Conservation (phyloP, 2,888 invertebrate species). For the Resseliella maxima region DNA sequence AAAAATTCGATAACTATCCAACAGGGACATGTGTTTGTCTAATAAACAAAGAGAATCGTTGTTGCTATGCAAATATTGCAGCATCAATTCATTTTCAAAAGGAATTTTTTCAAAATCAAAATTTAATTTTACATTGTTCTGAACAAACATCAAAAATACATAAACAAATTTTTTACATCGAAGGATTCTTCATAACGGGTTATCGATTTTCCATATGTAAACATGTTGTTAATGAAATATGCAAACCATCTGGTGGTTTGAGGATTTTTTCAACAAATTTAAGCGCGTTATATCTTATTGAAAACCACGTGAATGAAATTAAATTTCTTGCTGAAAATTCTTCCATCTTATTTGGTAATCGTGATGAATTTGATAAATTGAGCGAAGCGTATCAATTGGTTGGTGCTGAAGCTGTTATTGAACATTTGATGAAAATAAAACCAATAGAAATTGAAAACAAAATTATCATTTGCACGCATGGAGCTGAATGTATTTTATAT, state of each 20-base stretch:
- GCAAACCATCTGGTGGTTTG: constrained; percentile 62
- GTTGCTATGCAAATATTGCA: constrained; percentile 70
- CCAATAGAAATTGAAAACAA: not conserved
- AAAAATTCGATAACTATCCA: constrained; percentile 63
- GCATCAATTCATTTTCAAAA: constrained; percentile 68
- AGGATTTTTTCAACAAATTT: constrained; percentile 70
- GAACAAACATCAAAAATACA: not conserved
- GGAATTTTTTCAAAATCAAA: constrained; percentile 60
- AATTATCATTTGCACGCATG: constrained; percentile 9
- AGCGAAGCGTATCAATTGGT: constrained; percentile 62
- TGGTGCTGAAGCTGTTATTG: constrained; percentile 59
- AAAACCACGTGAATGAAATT: constrained; percentile 66
- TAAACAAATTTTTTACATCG: constrained; percentile 68
- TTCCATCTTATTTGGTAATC: constrained; percentile 71
- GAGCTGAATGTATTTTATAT: not conserved
- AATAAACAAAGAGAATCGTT: constrained; percentile 67
- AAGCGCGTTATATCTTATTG: constrained; percentile 70
- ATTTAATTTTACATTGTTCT: constrained; percentile 63
- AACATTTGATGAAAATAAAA: not conserved
- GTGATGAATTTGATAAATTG: constrained; percentile 69
- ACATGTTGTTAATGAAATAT: constrained; percentile 67
- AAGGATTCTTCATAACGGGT: constrained; percentile 71
- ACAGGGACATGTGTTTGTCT: constrained; percentile 71
- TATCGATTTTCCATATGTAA: constrained; percentile 68
- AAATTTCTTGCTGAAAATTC: constrained; percentile 67